These are phyloP conservation scores for Lissocephala sabroskyi DNA, from an alignment of 2,888 invertebrate genomes.

Conservation along the genomic window DNA sequence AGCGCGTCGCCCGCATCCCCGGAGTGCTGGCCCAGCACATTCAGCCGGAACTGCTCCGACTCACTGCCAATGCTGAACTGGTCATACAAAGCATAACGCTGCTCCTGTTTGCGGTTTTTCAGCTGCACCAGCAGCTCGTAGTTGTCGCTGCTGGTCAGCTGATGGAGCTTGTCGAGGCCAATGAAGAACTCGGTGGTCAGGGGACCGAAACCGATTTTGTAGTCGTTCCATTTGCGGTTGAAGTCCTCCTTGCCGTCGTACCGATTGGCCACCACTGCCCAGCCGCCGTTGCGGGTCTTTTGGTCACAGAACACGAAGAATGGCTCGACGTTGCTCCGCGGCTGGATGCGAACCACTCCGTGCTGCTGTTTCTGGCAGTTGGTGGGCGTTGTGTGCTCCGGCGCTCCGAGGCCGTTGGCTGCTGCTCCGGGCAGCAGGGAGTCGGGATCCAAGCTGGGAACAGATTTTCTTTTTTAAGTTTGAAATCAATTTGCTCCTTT, in stretches of 20 bases:
- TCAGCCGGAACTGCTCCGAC: conserved; percentile 40
- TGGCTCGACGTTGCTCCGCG: conserved; percentile 18
- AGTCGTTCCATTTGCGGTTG: conserved; percentile 47
- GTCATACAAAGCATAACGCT: conserved; percentile 39
- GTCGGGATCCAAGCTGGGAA: conserved; percentile 22
- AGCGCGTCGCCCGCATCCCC: conserved; percentile 44
- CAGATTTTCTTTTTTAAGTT: too few relatives aligned
- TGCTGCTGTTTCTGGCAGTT: conserved; percentile 38
- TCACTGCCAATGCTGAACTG: conserved; percentile 43
- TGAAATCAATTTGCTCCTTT: too few relatives aligned
- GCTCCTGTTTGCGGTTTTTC: conserved; percentile 39
- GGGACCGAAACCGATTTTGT: conserved; percentile 39
- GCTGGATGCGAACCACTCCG: conserved; percentile 41
- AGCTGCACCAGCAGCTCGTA: conserved; percentile 38
- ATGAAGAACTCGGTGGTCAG: conserved; percentile 39
- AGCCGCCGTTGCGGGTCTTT: conserved; percentile 41
- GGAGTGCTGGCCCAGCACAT: conserved; percentile 32
- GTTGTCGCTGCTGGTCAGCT: conserved; percentile 34
- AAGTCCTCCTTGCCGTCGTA: conserved; percentile 39
- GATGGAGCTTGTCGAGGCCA: conserved; percentile 43
- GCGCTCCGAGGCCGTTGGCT: too few relatives aligned
- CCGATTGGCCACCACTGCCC: conserved; percentile 42
- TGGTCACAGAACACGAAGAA: conserved; percentile 47
- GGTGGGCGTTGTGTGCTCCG: conserved; percentile 17
- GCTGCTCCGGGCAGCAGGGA: conserved; percentile 1